Conservation (phyloP, 1,140 invertebrate genomes). For the Eupeodes corollae region DNA sequence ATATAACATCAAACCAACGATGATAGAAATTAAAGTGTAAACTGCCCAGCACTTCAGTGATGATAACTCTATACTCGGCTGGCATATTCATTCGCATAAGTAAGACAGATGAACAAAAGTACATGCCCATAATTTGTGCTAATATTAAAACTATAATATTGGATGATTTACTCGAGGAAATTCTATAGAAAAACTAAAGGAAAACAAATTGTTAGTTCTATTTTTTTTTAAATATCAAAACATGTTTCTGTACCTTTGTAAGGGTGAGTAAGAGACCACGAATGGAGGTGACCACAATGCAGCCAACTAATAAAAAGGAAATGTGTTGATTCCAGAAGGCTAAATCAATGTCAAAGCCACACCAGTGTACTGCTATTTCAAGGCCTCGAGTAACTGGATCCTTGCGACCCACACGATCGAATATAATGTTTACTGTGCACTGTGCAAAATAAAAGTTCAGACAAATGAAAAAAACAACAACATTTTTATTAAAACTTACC, state of each 20-base stretch:
- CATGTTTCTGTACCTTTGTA: conserved; percentile 65
- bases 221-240: background rate
- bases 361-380: conserved; percentile 94
- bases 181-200: conserved; percentile 96
- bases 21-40: conserved; percentile 99
- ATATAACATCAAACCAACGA: conserved; percentile 99
- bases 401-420: conserved; percentile 96
- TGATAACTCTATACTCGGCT: conserved; percentile 90
- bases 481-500: conserved; percentile 19
- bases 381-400: conserved; percentile 95
- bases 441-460: conserved; percentile 45
- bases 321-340: conserved; percentile 98
- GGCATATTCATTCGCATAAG: conserved; percentile 99
- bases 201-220: too few relatives aligned
- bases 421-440: conserved; percentile 95
- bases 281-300: conserved; percentile 97
- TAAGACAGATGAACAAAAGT: conserved; percentile 96
- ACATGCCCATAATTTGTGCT: conserved; percentile 99
- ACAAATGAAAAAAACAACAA: conserved; percentile 1
- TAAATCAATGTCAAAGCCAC: conserved; percentile 93
- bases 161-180: conserved; percentile 98
- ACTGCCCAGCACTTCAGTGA: conserved; percentile 95
- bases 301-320: conserved; percentile 93
- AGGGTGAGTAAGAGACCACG: conserved; percentile 89
- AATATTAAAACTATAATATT: conserved; percentile 95